A percentile compares a stretch with the other conserved stretches of the same genome.
phyloP scores from a whole-genome alignment of 2,113 vertebrate genomes.

The Indicator maculatus region DNA sequence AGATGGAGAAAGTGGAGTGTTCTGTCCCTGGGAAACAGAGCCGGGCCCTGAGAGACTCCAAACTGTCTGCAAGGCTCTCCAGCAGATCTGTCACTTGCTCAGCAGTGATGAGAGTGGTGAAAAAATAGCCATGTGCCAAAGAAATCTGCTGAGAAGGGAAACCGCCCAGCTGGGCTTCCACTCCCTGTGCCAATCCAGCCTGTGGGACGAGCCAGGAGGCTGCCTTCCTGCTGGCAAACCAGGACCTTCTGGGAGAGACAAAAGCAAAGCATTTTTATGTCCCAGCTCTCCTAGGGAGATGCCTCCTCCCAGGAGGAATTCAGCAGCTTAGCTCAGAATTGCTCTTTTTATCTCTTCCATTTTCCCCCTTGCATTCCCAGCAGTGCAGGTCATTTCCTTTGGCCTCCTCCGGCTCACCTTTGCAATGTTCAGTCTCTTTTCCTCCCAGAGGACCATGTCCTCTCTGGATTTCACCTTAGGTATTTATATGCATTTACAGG shows the following conservation, averaged over 20 bases:
- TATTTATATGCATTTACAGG: no score
- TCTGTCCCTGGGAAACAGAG: constrained; percentile 5
- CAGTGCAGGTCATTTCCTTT: not conserved
- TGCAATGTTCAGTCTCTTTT: not conserved
- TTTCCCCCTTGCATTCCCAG: not conserved
- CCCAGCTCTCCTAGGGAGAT: not conserved
- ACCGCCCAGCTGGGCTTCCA: constrained; percentile 37
- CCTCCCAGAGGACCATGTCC: not conserved
- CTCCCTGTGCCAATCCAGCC: not conserved
- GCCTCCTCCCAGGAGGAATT: not conserved
- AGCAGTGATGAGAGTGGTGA: constrained; percentile 32
- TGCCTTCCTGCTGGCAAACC: constrained; percentile 24
- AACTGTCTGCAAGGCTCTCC: not conserved
- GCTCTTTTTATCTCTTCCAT: not conserved
- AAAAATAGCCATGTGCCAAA: constrained; percentile 49
- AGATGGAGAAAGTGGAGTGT: constrained; percentile 37
- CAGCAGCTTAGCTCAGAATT: not conserved
- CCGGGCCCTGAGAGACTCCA: not conserved
- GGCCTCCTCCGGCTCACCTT: not conserved
- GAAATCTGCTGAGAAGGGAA: constrained; percentile 49
- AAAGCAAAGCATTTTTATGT: not conserved
- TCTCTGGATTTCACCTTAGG: not conserved
- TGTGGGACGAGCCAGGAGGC: not conserved
- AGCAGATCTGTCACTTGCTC: constrained; percentile 39
- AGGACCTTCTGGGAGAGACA: constrained; percentile 19